Base-by-base conservation (phyloP, 2,888 invertebrate species). In the Bibio marci region DNA sequence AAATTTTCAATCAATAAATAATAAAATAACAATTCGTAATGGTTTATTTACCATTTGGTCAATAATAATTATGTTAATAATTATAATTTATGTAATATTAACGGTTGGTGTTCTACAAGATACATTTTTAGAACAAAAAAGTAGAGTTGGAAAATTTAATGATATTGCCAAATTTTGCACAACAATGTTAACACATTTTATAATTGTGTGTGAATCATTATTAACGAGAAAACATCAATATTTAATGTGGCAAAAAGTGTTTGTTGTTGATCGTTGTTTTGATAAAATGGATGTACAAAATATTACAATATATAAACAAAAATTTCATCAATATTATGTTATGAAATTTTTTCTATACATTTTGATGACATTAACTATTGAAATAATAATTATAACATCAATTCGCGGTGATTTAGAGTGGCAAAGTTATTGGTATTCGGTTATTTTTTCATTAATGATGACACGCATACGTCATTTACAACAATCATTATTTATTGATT, bases 161-260 rank as follows among this genome's bases (percentile, higher is more conserved):
- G 43, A 44, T 41, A 36, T 44, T 32, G 39, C 43, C 8, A 42
- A 44, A 33, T 46, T 44, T 34, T 17, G 33, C 25, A 41, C 41
- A 31, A 39, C 22, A 13, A 36, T 35, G 11, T 30, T 40, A 26
- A 43, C 46, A 15, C 42, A 46, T 39, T 28, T 41, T 6, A 14
- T 44, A 5, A 38, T 42, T 18, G 13, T 43, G 11, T 13, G 41
- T 14, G 46, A 46, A 28, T 40, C 43, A 7, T 27, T 43, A 19
- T 10, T 22, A 5, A 40, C 41, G 15, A 34, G 43, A 27, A 17
- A 31, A 4, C 27, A 42, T 15, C 43, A 43, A 19, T 26, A 41
- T 19, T 28, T 40, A 15, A 43, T 46, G 31, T 45, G 44, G 43
- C 27, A 30, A 18, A 38, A 37, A 33, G 13, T 41, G 12, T 10